Base-by-base conservation (phyloP, 2,797 vertebrate genomes). In the Enteromius trimaculatus region DNA sequence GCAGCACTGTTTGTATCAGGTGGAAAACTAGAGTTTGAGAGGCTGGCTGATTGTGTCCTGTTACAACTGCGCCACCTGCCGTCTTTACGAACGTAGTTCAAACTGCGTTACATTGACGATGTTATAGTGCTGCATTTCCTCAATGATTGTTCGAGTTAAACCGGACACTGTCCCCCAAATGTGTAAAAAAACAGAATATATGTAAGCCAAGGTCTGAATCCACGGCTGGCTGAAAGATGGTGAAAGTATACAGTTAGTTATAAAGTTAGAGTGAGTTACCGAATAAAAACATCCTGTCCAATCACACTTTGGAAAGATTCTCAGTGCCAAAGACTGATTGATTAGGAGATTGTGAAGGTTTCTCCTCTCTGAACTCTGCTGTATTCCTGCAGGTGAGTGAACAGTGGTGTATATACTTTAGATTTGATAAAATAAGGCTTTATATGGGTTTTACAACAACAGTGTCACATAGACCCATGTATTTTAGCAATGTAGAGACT, bases 201-300 rank as follows among this genome's bases (percentile, higher is more conserved):
- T 77, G 81, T 77, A 70, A 77, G 74, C 65, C 39, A 83, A 70
- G 74, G 74, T 69, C 65, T 79, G 62, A 23, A 49, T 79, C 65
- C 81, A 77, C 26, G 16, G 74, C 74, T 77, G 64, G 81, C 81
- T 83, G 81, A 60, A 82, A 83, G 81, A 83, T 77, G 81, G 65
- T 55, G 81, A 83, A 83, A 83, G 75, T 83, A 77, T 83, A 77
- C 26, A 69, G 39, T 83, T 83, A 83, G 81, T 60, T 44, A 83
- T 70, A 34, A 47, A 58, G 37, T 21, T 49, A 3, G 5, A 49
- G 68, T 31, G 51, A n/a, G 14, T 70, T 60, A 69, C 8, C 19
- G 21, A 55, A 69, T 58, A 58, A 81, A 83, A 42, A 77, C 64
- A 65, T 31, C 51, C 23, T 69, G 23, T 76, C 60, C 42, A 75